These are phyloP conservation scores for Moxostoma hubbsi DNA, from an alignment of 2,797 vertebrate genomes.

Conservation along the genomic window DNA sequence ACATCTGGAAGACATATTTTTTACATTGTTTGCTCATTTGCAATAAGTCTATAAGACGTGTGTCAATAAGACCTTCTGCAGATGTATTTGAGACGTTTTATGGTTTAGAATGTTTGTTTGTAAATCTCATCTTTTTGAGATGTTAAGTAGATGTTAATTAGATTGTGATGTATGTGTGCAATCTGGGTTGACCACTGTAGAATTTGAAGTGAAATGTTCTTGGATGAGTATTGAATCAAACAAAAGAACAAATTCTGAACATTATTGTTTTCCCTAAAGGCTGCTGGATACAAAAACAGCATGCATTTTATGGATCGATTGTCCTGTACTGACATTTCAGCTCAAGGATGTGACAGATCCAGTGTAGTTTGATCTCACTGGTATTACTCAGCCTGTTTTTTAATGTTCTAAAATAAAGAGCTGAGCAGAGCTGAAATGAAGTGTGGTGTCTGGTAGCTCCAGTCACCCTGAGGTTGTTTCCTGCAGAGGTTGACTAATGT, in stretches of 20 bases:
- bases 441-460: background rate
- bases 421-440: conserved; percentile 29
- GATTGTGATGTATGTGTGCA: too few relatives aligned
- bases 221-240: background rate
- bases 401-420: conserved; percentile 38
- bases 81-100: too few relatives aligned
- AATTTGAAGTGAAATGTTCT: background rate
- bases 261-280: background rate
- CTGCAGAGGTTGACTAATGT: conserved; percentile 19
- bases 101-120: too few relatives aligned
- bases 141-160: too few relatives aligned
- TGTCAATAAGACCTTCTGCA: too few relatives aligned
- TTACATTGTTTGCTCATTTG: too few relatives aligned
- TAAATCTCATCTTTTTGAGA: too few relatives aligned
- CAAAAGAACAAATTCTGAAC: background rate
- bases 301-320: background rate
- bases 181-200: background rate
- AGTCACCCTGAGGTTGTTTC: conserved; percentile 6
- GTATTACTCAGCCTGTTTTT: conserved; percentile 25
- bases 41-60: too few relatives aligned
- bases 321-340: conserved; percentile 1
- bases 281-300: background rate
- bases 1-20: too few relatives aligned
- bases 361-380: conserved; percentile 9
- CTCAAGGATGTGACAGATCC: background rate